phyloP scores from a whole-genome alignment of 2,113 vertebrate genomes.

The Centropus unirufus region DNA sequence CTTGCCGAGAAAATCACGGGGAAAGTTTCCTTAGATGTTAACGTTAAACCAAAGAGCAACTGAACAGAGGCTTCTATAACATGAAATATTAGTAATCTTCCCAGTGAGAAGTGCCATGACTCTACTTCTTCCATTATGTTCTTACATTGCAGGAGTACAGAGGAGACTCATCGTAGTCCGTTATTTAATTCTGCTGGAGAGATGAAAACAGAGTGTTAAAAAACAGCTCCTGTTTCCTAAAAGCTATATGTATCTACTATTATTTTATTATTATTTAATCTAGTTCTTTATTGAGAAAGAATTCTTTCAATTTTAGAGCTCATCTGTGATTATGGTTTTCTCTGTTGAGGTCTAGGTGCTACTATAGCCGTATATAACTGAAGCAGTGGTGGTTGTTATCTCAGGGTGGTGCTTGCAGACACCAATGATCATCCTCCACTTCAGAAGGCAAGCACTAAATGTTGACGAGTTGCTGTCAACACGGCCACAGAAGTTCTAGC shows the following conservation, averaged over 20 bases:
- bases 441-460: not conserved
- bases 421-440: not conserved
- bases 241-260: not conserved
- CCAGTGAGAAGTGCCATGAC: not conserved
- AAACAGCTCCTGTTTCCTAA: not conserved
- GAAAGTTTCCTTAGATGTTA: not conserved
- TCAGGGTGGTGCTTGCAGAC: not conserved
- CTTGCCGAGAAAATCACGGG: not conserved
- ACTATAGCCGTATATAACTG: not conserved
- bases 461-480: not conserved
- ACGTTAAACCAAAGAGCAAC: not conserved
- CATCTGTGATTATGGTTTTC: not conserved
- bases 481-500: not conserved
- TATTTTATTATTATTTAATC: not conserved
- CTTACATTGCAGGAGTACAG: not conserved
- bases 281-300: not conserved
- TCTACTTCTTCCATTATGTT: not conserved
- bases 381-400: not conserved
- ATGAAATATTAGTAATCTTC: not conserved
- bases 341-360: not conserved
- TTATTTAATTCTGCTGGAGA: not conserved
- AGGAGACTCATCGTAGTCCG: not conserved
- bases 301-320: not conserved
- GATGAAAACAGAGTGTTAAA: not conserved
- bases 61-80: not conserved